These are phyloP conservation scores for Pristiophorus japonicus DNA, from an alignment of 2,113 vertebrate genomes.

Conservation along the genomic window DNA sequence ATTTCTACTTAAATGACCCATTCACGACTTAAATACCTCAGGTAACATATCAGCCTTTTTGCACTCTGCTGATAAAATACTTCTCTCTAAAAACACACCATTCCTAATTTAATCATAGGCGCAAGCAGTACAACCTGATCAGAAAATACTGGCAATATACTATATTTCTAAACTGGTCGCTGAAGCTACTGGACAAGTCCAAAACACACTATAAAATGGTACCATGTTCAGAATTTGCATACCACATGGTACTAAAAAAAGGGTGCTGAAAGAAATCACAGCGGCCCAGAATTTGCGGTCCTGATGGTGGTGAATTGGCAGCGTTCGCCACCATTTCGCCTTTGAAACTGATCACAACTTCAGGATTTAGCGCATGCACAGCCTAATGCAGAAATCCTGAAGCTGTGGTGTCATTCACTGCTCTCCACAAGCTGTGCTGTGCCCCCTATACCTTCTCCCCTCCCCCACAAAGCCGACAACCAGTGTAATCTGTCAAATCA, in stretches of 20 bases:
- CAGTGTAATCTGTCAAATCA: no score
- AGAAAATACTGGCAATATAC: background rate
- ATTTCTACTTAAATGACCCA: background rate
- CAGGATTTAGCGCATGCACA: no score
- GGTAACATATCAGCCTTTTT: background rate
- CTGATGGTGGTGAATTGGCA: no score
- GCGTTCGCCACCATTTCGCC: no score
- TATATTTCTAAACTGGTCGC: background rate
- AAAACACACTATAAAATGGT: background rate
- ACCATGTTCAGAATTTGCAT: background rate
- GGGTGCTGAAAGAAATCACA: slow-evolving; percentile 55
- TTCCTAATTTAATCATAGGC: background rate
- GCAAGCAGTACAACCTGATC: background rate
- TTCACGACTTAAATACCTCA: background rate
- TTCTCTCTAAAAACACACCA: background rate
- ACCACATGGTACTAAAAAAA: slow-evolving; percentile 50
- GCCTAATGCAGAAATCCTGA: no score
- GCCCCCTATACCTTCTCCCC: no score
- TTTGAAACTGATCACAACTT: no score
- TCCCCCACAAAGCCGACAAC: no score
- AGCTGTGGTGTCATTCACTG: no score
- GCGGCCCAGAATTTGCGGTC: background rate
- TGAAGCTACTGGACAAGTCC: background rate
- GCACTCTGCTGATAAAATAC: background rate
- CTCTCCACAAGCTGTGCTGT: no score